phyloP scores from a whole-genome alignment of 2,888 invertebrate genomes.

The Automeris io region DNA sequence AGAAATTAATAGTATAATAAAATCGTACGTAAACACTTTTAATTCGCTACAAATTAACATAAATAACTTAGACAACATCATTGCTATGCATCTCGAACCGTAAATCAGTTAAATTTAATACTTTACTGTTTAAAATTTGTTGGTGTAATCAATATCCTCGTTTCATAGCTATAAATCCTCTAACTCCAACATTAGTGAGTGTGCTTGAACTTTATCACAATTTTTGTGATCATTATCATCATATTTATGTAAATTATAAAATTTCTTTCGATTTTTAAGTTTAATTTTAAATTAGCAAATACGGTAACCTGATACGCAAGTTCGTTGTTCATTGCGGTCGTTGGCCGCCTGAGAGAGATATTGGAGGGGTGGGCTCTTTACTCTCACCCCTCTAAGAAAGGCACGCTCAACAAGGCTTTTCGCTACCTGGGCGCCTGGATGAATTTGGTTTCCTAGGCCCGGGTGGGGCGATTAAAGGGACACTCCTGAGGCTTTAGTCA shows the following conservation, averaged over 20 bases:
- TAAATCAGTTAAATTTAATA: conserved; percentile 25
- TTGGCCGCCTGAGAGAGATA: too few relatives aligned
- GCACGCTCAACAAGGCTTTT: too few relatives aligned
- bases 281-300: neutral
- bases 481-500: too few relatives aligned
- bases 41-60: conserved; percentile 36
- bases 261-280: neutral
- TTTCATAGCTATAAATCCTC: conserved; percentile 17
- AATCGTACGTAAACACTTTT: conserved; percentile 26
- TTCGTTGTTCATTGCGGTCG: too few relatives aligned
- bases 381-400: too few relatives aligned
- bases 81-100: conserved; percentile 15
- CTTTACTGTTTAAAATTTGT: conserved; percentile 37
- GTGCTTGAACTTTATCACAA: neutral
- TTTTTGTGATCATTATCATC: neutral
- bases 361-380: too few relatives aligned
- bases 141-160: conserved; percentile 50
- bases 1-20: conserved; percentile 14
- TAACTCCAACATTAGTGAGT: neutral
- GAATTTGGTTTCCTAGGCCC: too few relatives aligned
- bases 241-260: too few relatives aligned
- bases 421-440: too few relatives aligned
- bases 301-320: too few relatives aligned
- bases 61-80: conserved; percentile 40
- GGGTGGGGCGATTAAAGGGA: too few relatives aligned